Evolutionary conservation across 2,888 invertebrate genomes (phyloP).

Genomic region (Hymenopus coronatus): DNA sequence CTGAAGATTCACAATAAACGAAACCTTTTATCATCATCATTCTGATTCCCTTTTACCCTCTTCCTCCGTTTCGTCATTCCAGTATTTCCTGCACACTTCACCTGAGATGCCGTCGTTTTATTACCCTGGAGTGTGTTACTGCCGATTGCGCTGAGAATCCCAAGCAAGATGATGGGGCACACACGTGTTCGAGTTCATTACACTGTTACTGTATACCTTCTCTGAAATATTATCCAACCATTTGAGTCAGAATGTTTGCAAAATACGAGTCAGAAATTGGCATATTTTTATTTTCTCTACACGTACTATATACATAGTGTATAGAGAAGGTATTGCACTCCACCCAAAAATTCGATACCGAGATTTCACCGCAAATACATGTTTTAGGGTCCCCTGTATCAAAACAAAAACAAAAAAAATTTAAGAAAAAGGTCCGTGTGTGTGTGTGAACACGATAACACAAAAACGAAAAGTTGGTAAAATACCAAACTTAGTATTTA

Average conservation of each 20-base stretch:
- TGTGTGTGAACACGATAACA: too few relatives aligned
- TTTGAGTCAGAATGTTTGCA: not conserved
- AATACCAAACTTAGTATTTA: too few relatives aligned
- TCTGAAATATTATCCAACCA: not conserved
- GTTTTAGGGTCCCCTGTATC: too few relatives aligned
- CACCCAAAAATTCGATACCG: too few relatives aligned
- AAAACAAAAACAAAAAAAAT: too few relatives aligned
- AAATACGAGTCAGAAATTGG: not conserved
- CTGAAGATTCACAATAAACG: not conserved
- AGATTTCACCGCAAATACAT: too few relatives aligned
- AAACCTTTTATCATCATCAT: not conserved
- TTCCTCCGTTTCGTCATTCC: not conserved
- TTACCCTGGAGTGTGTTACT: not conserved
- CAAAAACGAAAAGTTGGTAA: too few relatives aligned
- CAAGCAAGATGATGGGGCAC: not conserved
- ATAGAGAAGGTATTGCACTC: too few relatives aligned
- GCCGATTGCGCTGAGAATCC: not conserved
- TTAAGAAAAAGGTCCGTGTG: too few relatives aligned
- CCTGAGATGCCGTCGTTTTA: not conserved
- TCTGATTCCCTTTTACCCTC: not conserved
- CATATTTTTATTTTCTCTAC: too few relatives aligned
- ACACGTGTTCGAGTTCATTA: not conserved
- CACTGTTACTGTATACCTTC: not conserved
- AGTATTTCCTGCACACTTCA: not conserved
- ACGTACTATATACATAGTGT: too few relatives aligned